Conservation (phyloP, 2,113 vertebrate genomes). For the Tragelaphus scriptus region DNA sequence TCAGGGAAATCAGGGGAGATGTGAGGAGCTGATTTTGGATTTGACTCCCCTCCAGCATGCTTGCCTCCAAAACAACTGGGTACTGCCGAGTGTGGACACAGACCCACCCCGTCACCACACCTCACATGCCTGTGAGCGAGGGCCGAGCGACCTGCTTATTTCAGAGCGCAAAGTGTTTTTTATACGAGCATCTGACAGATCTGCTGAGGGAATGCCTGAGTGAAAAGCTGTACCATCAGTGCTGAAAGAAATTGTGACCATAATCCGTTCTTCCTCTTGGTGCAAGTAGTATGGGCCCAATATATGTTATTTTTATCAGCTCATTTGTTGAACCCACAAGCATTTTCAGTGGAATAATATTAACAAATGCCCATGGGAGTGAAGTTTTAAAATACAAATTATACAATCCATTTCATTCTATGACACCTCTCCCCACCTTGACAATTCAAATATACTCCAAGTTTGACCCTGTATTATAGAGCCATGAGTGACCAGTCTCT, state of each 20-base stretch:
- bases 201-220: background rate
- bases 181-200: background rate
- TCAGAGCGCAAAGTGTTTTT: background rate
- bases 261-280: background rate
- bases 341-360: background rate
- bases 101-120: accelerated
- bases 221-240: background rate
- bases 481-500: background rate
- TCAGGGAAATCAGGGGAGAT: background rate
- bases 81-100: background rate
- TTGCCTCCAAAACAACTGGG: background rate
- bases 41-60: background rate
- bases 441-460: background rate
- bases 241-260: background rate
- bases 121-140: accelerated
- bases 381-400: background rate
- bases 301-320: background rate
- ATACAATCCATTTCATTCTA: background rate
- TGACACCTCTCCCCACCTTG: background rate
- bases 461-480: background rate
- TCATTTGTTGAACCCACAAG: background rate
- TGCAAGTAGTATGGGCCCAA: background rate
- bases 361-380: background rate
- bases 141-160: background rate
- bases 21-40: background rate